These are phyloP conservation scores for Pogoniulus pusillus DNA, from an alignment of 2,797 vertebrate genomes.

Conservation along the genomic window DNA sequence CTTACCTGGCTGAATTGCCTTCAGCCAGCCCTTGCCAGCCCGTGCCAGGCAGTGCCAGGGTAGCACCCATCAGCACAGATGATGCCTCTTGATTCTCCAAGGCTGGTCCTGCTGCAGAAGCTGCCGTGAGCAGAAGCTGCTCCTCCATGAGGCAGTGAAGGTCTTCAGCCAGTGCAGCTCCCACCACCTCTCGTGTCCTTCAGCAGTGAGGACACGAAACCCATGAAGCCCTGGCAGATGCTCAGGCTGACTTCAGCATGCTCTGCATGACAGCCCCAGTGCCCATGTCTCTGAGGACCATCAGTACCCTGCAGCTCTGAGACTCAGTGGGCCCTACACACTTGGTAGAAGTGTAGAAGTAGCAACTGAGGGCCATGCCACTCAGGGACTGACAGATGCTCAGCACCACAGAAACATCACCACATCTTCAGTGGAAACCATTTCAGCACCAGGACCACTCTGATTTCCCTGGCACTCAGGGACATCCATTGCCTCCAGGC, in stretches of 20 bases:
- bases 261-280: not conserved
- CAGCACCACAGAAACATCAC: too few species aligned
- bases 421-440: not conserved
- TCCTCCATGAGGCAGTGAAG: not conserved
- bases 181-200: not conserved
- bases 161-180: not conserved
- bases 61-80: not conserved
- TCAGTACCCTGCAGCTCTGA: too few species aligned
- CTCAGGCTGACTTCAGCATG: rapidly evolving
- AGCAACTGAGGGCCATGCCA: too few species aligned
- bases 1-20: not conserved
- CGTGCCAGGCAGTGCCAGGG: not conserved
- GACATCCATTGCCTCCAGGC: not conserved
- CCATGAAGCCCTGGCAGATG: not conserved
- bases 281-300: too few species aligned
- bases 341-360: too few species aligned
- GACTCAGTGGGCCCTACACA: too few species aligned
- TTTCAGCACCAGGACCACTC: rapidly evolving
- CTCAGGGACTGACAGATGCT: too few species aligned
- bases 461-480: not conserved
- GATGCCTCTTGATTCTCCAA: not conserved
- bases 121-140: not conserved
- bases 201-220: not conserved
- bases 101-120: not conserved
- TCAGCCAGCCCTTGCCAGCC: not conserved